phyloP scores from a whole-genome alignment of 2,797 vertebrate species.

The Eospalax fontanierii region DNA sequence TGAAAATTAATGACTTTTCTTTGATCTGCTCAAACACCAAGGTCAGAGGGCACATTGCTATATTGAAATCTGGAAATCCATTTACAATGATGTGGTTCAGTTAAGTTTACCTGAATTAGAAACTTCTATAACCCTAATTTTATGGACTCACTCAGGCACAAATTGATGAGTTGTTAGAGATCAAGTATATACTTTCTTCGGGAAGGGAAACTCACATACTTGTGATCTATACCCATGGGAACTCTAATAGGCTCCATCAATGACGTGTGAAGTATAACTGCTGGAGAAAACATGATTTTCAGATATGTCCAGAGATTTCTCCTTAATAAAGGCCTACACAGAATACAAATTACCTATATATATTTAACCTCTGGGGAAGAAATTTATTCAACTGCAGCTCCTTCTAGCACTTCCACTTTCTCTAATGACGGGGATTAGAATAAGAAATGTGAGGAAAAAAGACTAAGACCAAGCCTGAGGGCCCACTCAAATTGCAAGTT shows the following conservation, averaged over 20 bases:
- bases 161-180: not conserved
- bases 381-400: not conserved
- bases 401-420: not conserved
- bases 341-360: not conserved
- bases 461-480: too few species aligned
- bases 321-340: not conserved
- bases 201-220: not conserved
- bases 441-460: not conserved
- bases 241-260: not conserved
- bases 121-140: not conserved
- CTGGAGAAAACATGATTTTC: not conserved
- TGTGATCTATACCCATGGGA: not conserved
- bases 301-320: not conserved
- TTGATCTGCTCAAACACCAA: not conserved
- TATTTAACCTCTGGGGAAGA: not conserved
- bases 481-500: not conserved
- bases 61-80: not conserved
- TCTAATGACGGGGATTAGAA: not conserved
- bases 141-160: not conserved
- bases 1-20: slow-evolving; percentile 3
- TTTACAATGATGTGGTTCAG: not conserved
- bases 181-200: not conserved
- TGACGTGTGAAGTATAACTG: not conserved
- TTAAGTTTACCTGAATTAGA: not conserved
- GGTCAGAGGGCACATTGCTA: not conserved